Evolutionary conservation across 2,797 vertebrate species (phyloP).

Genomic region (Hippoglossus hippoglossus): DNA sequence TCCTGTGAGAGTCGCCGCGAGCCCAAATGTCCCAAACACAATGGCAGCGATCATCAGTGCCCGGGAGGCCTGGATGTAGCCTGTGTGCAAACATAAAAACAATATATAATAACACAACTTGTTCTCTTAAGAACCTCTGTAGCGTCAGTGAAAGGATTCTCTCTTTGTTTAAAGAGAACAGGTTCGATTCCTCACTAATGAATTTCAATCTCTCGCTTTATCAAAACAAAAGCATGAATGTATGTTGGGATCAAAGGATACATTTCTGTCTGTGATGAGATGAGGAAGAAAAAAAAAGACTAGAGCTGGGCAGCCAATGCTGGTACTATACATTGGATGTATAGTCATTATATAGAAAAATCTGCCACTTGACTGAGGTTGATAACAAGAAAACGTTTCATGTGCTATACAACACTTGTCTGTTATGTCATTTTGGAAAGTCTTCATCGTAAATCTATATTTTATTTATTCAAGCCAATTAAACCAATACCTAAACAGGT

Average conservation of each 20-base stretch:
- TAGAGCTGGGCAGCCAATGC: too few relatives aligned
- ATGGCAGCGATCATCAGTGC: constrained; percentile 91
- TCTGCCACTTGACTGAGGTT: neutral
- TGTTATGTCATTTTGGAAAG: neutral
- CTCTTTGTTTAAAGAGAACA: neutral
- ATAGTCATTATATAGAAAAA: too few relatives aligned
- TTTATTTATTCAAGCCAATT: neutral
- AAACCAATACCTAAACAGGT: too few relatives aligned
- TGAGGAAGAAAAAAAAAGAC: neutral
- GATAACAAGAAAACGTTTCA: neutral
- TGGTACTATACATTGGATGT: too few relatives aligned
- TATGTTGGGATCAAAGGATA: neutral
- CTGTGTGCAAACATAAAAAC: constrained; percentile 70
- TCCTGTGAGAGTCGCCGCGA: constrained; percentile 82
- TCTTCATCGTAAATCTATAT: neutral
- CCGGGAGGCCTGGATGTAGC: constrained; percentile 89
- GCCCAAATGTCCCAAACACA: constrained; percentile 85
- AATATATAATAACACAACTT: neutral
- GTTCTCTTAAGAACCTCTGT: neutral
- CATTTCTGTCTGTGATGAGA: neutral
- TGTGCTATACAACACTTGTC: neutral
- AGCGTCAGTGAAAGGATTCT: neutral
- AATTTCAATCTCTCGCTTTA: neutral
- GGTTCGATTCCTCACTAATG: neutral
- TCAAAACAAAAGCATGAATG: neutral